Percentiles rank a stretch among this genome's conserved stretches.
phyloP scores from a whole-genome alignment of 2,113 vertebrate species.

The Chloroceryle aenea region DNA sequence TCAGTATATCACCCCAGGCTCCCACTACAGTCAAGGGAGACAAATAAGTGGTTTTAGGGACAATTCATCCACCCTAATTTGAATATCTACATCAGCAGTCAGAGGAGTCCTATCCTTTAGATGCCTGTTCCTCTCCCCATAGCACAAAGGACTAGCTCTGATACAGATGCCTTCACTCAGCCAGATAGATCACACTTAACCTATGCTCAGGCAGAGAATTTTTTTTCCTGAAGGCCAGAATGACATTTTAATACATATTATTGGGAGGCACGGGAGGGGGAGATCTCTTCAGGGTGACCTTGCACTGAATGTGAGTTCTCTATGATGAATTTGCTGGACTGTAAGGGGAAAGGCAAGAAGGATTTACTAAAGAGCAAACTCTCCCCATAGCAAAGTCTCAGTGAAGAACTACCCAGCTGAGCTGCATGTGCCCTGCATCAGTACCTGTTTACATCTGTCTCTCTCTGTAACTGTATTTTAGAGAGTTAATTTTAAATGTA shows the following conservation, averaged over 20 bases:
- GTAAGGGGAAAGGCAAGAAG: not conserved
- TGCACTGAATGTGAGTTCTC: not conserved
- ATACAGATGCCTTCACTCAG: not conserved
- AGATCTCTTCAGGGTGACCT: not conserved
- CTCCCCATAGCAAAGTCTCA: fast-evolving
- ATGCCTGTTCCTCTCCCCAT: not conserved
- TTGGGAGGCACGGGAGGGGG: not conserved
- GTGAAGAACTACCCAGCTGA: not conserved
- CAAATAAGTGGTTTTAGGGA: not conserved
- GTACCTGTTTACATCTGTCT: not conserved
- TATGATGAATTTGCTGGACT: not conserved
- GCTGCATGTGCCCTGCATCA: not conserved
- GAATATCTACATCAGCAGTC: not conserved
- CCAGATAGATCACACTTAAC: not conserved
- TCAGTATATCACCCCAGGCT: not conserved
- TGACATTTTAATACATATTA: not conserved
- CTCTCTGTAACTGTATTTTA: not conserved
- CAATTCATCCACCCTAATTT: not conserved
- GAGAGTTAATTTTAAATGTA: not conserved
- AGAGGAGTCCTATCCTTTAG: not conserved
- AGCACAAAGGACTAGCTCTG: not conserved
- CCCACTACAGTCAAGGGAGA: not conserved
- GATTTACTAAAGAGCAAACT: not conserved
- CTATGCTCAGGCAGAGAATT: not conserved
- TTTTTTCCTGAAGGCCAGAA: not conserved